phyloP scores from a whole-genome alignment of 1,140 invertebrate genomes.

The Sinonovacula constricta region DNA sequence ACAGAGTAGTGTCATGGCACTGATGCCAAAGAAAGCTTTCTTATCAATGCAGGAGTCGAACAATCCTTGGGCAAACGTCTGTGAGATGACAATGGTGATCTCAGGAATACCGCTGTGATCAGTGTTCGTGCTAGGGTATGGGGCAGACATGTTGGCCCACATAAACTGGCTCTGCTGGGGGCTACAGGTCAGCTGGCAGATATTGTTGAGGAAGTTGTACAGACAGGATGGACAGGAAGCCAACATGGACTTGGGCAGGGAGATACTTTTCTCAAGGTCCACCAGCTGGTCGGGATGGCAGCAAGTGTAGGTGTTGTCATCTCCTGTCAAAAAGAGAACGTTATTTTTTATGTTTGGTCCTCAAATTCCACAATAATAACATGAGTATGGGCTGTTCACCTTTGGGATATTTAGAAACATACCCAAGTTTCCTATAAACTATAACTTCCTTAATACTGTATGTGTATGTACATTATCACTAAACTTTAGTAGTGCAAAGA shows the following conservation, averaged over 20 bases:
- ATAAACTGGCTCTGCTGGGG: slow-evolving; percentile 88
- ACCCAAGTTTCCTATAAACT: too few relatives aligned
- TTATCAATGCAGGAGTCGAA: slow-evolving; percentile 92
- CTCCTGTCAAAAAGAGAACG: slow-evolving; percentile 28
- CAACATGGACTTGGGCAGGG: slow-evolving; percentile 84
- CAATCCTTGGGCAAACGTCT: slow-evolving; percentile 85
- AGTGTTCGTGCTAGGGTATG: not conserved
- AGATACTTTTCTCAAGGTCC: slow-evolving; percentile 83
- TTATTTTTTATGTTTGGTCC: too few relatives aligned
- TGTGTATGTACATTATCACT: too few relatives aligned
- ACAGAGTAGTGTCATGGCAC: slow-evolving; percentile 89
- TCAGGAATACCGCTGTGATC: slow-evolving; percentile 72
- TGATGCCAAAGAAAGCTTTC: slow-evolving; percentile 85
- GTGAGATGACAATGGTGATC: slow-evolving; percentile 81
- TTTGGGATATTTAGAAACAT: too few relatives aligned
- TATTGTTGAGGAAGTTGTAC: slow-evolving; percentile 87
- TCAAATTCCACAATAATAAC: too few relatives aligned
- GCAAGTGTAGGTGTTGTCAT: slow-evolving; percentile 79
- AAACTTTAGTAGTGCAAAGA: too few relatives aligned
- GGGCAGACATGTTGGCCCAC: not conserved
- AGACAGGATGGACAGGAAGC: slow-evolving; percentile 90
- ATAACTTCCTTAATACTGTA: too few relatives aligned
- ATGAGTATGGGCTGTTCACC: too few relatives aligned
- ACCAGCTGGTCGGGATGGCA: slow-evolving; percentile 85
- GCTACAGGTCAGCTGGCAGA: slow-evolving; percentile 91